Evolutionary conservation across 2,888 invertebrate genomes (phyloP), one percentile per base, ranked within the genome.

Genomic region (Caenorhabditis panamensis): DNA sequence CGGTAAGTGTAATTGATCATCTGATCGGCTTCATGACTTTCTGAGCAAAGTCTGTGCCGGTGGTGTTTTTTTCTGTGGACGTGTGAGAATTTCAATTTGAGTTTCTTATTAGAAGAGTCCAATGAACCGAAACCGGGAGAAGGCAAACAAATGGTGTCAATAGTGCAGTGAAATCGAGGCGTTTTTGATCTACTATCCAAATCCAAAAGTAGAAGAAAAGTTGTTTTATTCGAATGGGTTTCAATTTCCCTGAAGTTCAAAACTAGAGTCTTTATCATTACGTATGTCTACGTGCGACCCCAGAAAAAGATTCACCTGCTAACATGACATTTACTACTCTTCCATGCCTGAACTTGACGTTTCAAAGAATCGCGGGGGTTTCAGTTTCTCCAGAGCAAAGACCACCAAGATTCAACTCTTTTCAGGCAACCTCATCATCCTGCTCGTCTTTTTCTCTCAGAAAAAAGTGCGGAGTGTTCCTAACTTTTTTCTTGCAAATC

Each of bases 401-500:
- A n/a, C n/a, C n/a, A n/a, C n/a, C 31, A 4, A 22, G 28, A 24
- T 58, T 36, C 16, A 62, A n/a, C n/a, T 5, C 37, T 28, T 94
- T 94, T 9, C 93, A 96, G 96, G 96, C 4, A 96, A 96, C 91
- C 92, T 95, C 49, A 93, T 96, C 85, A 96, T 96, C 72, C 95
- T 96, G 85, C 93, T 95, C 77, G 96, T 96, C 82, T 95, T 96
- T 79, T 94, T 94, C 6, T 91, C 95, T 79, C 95, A 95, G 75
- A 93, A 95, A 78, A 93, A 95, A 59, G 93, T 96, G 88, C 94
- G 96, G 71, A 95, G 95, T 58, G 95, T 95, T 86, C 96, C 96
- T 37, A 96, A 96, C 92, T 96, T 96, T 92, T 96, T 96, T 92
- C 92, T 96, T 90, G 96, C 95, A 28, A 96, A 96, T 92, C 92